phyloP scores from a whole-genome alignment of 2,888 invertebrate genomes.

The Agonopterix arenella region DNA sequence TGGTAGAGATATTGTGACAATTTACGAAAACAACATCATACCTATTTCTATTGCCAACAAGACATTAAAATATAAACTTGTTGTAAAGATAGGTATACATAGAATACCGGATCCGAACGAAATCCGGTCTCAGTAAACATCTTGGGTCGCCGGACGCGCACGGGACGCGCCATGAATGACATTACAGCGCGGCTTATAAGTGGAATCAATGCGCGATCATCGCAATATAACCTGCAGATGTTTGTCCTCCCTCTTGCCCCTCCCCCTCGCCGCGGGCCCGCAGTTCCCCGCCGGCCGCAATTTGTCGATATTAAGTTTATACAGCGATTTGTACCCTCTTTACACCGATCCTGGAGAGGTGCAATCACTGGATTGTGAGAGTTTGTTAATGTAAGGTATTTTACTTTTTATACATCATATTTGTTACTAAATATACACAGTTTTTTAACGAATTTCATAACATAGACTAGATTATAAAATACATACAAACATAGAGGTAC shows the following conservation, averaged over 20 bases:
- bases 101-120: too few species aligned
- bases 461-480: too few species aligned
- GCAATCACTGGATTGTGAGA: neutral
- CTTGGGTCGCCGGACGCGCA: too few species aligned
- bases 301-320: slow-evolving; percentile 73
- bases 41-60: too few species aligned
- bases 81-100: too few species aligned
- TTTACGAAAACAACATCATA: too few species aligned
- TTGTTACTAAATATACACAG: too few species aligned
- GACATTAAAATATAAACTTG: too few species aligned
- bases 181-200: slow-evolving; percentile 44
- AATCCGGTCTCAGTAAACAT: too few species aligned
- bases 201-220: slow-evolving; percentile 66
- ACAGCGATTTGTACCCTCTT: slow-evolving; percentile 62
- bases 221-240: slow-evolving; percentile 63
- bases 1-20: too few species aligned
- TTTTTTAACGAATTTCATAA: neutral
- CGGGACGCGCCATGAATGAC: neutral
- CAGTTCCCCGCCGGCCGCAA: slow-evolving; percentile 24
- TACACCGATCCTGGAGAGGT: neutral
- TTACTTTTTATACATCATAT: neutral
- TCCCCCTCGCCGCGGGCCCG: slow-evolving; percentile 17
- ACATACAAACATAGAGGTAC: too few species aligned
- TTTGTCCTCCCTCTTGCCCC: slow-evolving; percentile 33
- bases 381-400: neutral